These are phyloP conservation scores for Octodonta nipae DNA, from an alignment of 2,888 invertebrate species.

Conservation along the genomic window DNA sequence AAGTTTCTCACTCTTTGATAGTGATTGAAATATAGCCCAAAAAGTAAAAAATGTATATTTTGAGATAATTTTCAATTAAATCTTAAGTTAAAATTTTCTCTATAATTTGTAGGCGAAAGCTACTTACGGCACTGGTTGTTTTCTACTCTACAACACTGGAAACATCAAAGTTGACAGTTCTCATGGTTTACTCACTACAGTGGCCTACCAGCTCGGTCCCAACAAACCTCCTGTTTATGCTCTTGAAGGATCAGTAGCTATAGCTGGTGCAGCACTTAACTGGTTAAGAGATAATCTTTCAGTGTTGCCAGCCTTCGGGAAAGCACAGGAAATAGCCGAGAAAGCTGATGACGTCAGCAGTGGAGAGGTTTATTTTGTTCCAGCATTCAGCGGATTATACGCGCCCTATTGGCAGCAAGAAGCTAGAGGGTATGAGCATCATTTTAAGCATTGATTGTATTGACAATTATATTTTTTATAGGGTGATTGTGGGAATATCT, in stretches of 20 bases:
- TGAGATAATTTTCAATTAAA: too few relatives aligned
- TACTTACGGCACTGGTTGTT: conserved; percentile 95
- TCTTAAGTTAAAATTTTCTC: too few relatives aligned
- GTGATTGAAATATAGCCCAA: too few relatives aligned
- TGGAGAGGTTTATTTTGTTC: conserved; percentile 87
- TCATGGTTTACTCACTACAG: conserved; percentile 85
- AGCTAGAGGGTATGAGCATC: conserved; percentile 72
- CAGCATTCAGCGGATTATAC: conserved; percentile 92
- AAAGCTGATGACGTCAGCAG: conserved; percentile 56
- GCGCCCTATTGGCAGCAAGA: conserved; percentile 97
- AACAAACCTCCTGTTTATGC: conserved; percentile 71
- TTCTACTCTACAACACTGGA: conserved; percentile 89
- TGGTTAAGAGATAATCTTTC: conserved; percentile 89
- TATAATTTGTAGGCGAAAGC: conserved; percentile 57
- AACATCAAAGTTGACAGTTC: conserved; percentile 60
- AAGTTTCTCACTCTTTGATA: too few relatives aligned
- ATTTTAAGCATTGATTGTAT: too few relatives aligned
- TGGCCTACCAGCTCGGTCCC: conserved; percentile 85
- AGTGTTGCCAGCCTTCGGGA: conserved; percentile 56
- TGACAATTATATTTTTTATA: too few relatives aligned
- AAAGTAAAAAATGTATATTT: too few relatives aligned
- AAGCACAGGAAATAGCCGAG: conserved; percentile 61
- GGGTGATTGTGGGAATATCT: conserved; percentile 83
- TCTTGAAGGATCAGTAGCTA: conserved; percentile 70
- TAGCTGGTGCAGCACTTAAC: conserved; percentile 54